Base-by-base conservation (phyloP, 2,113 vertebrate genomes). In the Athene cunicularia region DNA sequence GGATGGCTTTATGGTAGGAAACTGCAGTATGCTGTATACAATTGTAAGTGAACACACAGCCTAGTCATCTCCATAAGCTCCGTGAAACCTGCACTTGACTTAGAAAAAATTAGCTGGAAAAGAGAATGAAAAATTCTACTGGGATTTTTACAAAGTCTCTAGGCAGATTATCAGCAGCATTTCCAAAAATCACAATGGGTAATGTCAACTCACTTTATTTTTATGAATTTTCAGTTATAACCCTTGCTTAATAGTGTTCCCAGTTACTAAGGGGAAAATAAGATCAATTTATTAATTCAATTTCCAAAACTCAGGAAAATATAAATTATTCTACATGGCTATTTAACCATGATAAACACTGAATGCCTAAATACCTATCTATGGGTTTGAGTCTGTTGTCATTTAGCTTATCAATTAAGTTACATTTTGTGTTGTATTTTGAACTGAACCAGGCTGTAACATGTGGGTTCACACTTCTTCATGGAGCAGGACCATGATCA, bases 21-120 rank as follows among this genome's bases (percentile, higher is more conserved):
- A 70, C 45, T 75, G 70, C 87, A 88, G 59, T 67, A 63, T 50
- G 41, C 59, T 60, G 1, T 62, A 76, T 53, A 86, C 79, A 93
- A 60, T 88, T 81, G 53, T 84, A 96, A 95, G n/a, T 72, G 81
- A 81, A 76, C 76, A 95, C 88, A 93, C 41, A 90, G 83, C n/a
- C 79, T 19, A 90, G 80, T 94, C 86, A 37, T 9, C 39, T 92
- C 81, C 59, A 37, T 41, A 88, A 75, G 20, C 73, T 81, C 56
- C 56, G 8, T 41, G 37, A 82, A 95, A 70, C n/a, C 77, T 92
- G 15, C 13, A 35, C 72, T 96, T 91, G 56, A 68, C 75, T 91
- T 88, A 83, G 75, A 63, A 80, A 73, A 88, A 76, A 52, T 4
- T 16, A 56, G 2, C 30, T 71, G 8, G 24, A 55, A 92, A 77